Evolutionary conservation across 1,140 invertebrate genomes (phyloP).

Genomic region (Marisa cornuarietis): DNA sequence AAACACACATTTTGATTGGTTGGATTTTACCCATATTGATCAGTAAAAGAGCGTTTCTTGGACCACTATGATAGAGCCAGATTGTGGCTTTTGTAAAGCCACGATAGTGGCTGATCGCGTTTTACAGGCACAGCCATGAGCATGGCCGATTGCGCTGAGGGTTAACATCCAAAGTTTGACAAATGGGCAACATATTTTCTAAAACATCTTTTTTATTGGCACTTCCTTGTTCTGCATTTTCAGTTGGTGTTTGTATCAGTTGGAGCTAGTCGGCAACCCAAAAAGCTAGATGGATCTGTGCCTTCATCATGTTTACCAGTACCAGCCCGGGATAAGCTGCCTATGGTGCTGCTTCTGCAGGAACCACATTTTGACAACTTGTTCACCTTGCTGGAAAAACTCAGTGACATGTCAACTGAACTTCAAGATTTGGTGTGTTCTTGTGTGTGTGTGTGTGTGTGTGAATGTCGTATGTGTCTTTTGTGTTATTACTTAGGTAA

Average conservation of each 20-base stretch:
- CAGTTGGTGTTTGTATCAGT: slow-evolving; percentile 90
- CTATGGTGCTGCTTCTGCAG: slow-evolving; percentile 83
- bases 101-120: too few relatives aligned
- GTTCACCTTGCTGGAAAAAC: slow-evolving; percentile 87
- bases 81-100: too few relatives aligned
- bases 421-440: slow-evolving; percentile 68
- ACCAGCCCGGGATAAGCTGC: slow-evolving; percentile 83
- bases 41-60: too few relatives aligned
- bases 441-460: slow-evolving; percentile 12
- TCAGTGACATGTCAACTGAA: slow-evolving; percentile 77
- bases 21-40: too few relatives aligned
- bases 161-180: too few relatives aligned
- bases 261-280: slow-evolving; percentile 80
- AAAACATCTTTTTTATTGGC: too few relatives aligned
- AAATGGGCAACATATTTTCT: too few relatives aligned
- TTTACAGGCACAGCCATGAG: too few relatives aligned
- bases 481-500: neutral
- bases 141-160: too few relatives aligned
- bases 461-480: slow-evolving; percentile 5
- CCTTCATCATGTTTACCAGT: slow-evolving; percentile 68
- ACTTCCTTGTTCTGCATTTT: slow-evolving; percentile 31
- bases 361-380: slow-evolving; percentile 90
- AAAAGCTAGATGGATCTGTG: slow-evolving; percentile 67
- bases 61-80: too few relatives aligned
- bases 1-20: too few relatives aligned